phyloP scores from a whole-genome alignment of 1,140 invertebrate species.

The Aphelenchoides fujianensis region DNA sequence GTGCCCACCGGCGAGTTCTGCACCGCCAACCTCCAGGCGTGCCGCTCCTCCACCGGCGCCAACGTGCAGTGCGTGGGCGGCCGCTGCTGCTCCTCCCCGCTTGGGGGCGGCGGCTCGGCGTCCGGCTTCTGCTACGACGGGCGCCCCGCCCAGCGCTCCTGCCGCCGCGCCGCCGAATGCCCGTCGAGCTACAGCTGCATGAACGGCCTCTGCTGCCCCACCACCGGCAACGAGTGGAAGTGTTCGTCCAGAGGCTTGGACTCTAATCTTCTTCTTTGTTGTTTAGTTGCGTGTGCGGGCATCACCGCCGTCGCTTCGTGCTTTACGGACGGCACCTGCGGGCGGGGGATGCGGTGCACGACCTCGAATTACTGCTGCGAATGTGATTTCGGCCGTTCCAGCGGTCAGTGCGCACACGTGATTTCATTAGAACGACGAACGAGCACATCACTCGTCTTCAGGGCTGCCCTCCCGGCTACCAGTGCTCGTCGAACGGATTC shows the following conservation, averaged over 20 bases:
- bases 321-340: conserved; percentile 25
- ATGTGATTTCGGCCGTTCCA: conserved; percentile 21
- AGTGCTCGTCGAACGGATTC: conserved; percentile 18
- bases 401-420: conserved; percentile 25
- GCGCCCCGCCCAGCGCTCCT: background rate
- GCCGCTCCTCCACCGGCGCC: background rate
- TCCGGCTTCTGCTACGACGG: conserved; percentile 8
- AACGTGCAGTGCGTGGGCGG: background rate
- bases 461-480: conserved; percentile 24
- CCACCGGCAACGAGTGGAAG: conserved; percentile 28
- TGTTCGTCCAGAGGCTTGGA: conserved; percentile 7
- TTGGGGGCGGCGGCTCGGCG: background rate
- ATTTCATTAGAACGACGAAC: background rate
- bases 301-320: conserved; percentile 25
- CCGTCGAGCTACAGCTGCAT: conserved; percentile 19
- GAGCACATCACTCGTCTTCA: background rate
- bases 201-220: conserved; percentile 27
- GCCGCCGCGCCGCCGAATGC: background rate
- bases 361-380: conserved; percentile 27
- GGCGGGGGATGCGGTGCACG: conserved; percentile 2
- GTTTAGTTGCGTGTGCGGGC: conserved; percentile 26
- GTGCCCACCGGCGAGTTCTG: background rate
- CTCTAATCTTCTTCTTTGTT: background rate
- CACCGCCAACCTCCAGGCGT: background rate
- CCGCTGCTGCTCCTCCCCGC: background rate